phyloP scores from a whole-genome alignment of 2,113 vertebrate genomes.

The Mugil cephalus region DNA sequence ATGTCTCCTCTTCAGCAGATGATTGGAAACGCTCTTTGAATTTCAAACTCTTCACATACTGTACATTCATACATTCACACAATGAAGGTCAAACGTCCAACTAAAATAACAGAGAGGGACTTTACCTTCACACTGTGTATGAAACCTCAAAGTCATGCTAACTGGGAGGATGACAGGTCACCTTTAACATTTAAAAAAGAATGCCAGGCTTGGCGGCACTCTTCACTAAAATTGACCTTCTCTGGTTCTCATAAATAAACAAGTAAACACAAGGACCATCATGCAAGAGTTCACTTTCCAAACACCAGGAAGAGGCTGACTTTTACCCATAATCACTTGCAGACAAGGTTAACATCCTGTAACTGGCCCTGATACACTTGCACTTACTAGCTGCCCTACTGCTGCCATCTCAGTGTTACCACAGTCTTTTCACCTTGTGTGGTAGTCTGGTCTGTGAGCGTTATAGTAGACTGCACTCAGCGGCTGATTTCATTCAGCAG shows the following conservation, averaged over 20 bases:
- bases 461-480: slow-evolving; percentile 5
- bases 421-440: slow-evolving; percentile 14
- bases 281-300: slow-evolving; percentile 17
- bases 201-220: not conserved
- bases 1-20: too few species aligned
- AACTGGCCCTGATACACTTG: not conserved
- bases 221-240: slow-evolving; percentile 28
- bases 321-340: not conserved
- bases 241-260: slow-evolving; percentile 36
- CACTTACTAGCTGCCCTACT: not conserved
- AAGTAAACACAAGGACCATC: slow-evolving; percentile 1
- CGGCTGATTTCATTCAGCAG: slow-evolving; percentile 26
- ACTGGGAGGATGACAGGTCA: slow-evolving; percentile 30
- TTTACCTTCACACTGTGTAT: not conserved
- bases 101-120: too few species aligned
- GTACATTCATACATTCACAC: too few species aligned
- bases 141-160: slow-evolving; percentile 12
- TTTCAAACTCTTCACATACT: too few species aligned
- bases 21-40: too few species aligned
- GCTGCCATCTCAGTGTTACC: not conserved
- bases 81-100: too few species aligned
- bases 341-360: not conserved
- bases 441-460: slow-evolving; percentile 4
- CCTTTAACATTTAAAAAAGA: slow-evolving; percentile 19
- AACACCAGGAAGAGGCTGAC: slow-evolving; percentile 5